Evolutionary conservation across 2,797 vertebrate genomes (phyloP).

Genomic region (Schizopygopsis pylzovi): DNA sequence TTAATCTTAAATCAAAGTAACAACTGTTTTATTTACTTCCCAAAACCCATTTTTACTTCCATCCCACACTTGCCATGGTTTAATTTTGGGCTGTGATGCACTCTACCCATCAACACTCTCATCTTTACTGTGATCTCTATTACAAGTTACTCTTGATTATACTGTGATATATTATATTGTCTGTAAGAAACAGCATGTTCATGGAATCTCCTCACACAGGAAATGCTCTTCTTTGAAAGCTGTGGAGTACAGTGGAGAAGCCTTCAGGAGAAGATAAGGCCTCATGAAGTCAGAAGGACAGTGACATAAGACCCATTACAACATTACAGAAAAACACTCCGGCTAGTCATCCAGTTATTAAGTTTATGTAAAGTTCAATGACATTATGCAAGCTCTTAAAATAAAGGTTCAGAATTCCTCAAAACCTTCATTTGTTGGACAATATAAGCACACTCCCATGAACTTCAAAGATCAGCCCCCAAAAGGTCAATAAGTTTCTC

Average conservation of each 20-base stretch:
- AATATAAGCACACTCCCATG: not conserved
- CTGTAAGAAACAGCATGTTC: not conserved
- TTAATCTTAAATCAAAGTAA: not conserved
- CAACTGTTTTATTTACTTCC: not conserved
- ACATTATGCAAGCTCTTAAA: conserved; percentile 5
- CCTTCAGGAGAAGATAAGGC: conserved; percentile 6
- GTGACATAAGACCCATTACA: conserved; percentile 24
- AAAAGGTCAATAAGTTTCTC: not conserved
- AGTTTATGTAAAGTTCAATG: conserved; percentile 19
- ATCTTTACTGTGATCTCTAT: not conserved
- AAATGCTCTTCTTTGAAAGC: conserved; percentile 15
- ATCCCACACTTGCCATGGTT: not conserved
- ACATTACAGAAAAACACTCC: not conserved
- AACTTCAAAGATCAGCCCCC: conserved; percentile 23
- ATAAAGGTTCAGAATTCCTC: conserved; percentile 11
- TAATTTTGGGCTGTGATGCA: not conserved
- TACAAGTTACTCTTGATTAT: not conserved
- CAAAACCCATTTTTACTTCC: not conserved
- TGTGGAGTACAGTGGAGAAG: not conserved
- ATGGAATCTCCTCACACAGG: conserved; percentile 9
- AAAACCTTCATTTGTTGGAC: not conserved
- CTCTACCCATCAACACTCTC: not conserved
- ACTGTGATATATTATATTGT: not conserved
- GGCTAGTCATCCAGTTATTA: conserved; percentile 15
- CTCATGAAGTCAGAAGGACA: conserved; percentile 6